Conservation (phyloP, 2,113 vertebrate genomes). For the Anoplopoma fimbria region DNA sequence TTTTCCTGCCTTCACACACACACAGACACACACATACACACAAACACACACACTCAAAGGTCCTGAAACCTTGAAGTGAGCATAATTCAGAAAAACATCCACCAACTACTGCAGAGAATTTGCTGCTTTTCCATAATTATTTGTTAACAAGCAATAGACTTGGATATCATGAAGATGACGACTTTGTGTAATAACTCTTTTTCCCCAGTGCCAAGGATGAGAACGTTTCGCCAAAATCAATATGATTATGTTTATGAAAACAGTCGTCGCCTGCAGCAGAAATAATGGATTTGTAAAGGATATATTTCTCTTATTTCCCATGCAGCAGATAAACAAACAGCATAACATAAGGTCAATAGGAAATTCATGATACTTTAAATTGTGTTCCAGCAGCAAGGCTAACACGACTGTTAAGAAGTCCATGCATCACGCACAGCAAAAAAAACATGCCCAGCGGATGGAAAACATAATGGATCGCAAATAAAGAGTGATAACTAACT, state of each 20-base stretch:
- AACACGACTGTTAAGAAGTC: slow-evolving; percentile 43
- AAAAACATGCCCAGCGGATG: slow-evolving; percentile 46
- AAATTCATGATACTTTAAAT: slow-evolving; percentile 67
- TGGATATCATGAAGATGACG: slow-evolving; percentile 16
- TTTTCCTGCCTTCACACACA: background rate
- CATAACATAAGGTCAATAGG: slow-evolving; percentile 63
- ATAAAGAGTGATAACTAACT: slow-evolving; percentile 66
- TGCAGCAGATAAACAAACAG: slow-evolving; percentile 40
- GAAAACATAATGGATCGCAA: slow-evolving; percentile 65
- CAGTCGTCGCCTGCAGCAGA: slow-evolving; percentile 41
- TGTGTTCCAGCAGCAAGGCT: slow-evolving; percentile 46
- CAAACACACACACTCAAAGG: background rate
- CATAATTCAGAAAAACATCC: slow-evolving; percentile 19
- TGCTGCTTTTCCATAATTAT: slow-evolving; percentile 14
- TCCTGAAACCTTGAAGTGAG: slow-evolving; percentile 18
- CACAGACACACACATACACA: background rate
- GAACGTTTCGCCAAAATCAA: slow-evolving; percentile 58
- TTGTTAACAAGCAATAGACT: slow-evolving; percentile 20
- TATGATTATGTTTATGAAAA: slow-evolving; percentile 68
- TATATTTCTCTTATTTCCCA: slow-evolving; percentile 53
- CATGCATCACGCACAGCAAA: slow-evolving; percentile 58
- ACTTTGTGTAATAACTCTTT: slow-evolving; percentile 42
- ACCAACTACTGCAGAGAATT: background rate
- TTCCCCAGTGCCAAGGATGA: background rate
- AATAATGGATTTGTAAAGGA: slow-evolving; percentile 50